Percentiles rank a stretch among this genome's conserved stretches.
These are phyloP conservation scores for Mallotus villosus DNA, from an alignment of 2,797 vertebrate genomes.

Conservation along the genomic window DNA sequence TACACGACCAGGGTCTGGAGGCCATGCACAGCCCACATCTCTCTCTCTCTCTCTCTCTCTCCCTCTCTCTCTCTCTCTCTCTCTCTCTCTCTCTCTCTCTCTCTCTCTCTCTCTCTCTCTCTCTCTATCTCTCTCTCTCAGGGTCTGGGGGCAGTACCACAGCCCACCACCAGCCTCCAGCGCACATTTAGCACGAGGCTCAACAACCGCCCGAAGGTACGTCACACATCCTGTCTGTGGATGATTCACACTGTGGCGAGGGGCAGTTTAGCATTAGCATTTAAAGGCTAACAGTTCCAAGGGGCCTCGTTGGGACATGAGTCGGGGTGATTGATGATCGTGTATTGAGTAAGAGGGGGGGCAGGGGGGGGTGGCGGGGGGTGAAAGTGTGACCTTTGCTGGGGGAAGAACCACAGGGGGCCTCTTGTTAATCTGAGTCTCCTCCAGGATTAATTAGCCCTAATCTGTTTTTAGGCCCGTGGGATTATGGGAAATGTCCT, in stretches of 20 bases:
- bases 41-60: no score
- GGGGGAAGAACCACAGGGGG: conserved; percentile 49
- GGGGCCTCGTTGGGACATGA: conserved; percentile 51
- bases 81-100: no score
- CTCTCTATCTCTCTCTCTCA: no score
- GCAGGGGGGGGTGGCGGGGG: conserved; percentile 34
- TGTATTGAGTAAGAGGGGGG: neutral
- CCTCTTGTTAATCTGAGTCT: conserved; percentile 52
- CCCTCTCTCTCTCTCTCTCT: no score
- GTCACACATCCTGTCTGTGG: conserved; percentile 61
- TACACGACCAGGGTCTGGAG: conserved; percentile 53
- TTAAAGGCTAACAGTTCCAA: conserved; percentile 56
- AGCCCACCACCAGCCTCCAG: conserved; percentile 60
- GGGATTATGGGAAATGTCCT: conserved; percentile 46
- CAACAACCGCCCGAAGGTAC: conserved; percentile 47
- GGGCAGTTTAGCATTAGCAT: conserved; percentile 56
- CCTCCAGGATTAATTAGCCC: conserved; percentile 70
- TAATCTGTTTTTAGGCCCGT: conserved; percentile 61
- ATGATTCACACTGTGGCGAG: conserved; percentile 57
- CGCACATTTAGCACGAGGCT: conserved; percentile 69
- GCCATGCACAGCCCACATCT: conserved; percentile 60
- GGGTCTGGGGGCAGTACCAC: conserved; percentile 60
- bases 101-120: no score
- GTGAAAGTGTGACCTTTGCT: conserved; percentile 70
- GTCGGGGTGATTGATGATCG: conserved; percentile 52